A percentile compares a stretch with the other conserved stretches of the same genome.
Evolutionary conservation across 2,888 invertebrate genomes (phyloP).

Genomic region (Xylophagus ater): DNA sequence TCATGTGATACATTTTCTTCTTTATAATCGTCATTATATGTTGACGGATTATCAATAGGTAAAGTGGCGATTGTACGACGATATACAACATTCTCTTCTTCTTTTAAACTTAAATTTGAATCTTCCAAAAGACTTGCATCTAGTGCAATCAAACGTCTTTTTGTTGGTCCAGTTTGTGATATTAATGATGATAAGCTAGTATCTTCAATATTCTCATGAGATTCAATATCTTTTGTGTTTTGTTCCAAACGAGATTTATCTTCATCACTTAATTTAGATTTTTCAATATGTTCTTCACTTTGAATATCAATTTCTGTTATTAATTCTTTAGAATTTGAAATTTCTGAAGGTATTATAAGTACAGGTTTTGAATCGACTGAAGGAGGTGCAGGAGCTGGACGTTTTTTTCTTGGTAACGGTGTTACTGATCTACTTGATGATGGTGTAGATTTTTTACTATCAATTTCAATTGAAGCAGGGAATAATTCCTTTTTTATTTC

Average conservation of each 20-base stretch:
- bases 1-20: constrained; percentile 22
- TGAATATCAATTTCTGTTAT: no score
- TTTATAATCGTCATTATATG: constrained; percentile 14
- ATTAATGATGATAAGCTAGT: no score
- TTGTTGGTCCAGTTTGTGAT: no score
- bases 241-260: constrained; percentile 30
- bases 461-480: constrained; percentile 15
- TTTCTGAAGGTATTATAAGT: no score
- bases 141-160: constrained; percentile 26
- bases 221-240: no score
- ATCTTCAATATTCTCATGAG: no score
- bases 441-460: constrained; percentile 25
- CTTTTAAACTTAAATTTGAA: constrained; percentile 14
- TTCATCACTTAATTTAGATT: constrained; percentile 31
- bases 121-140: constrained; percentile 25
- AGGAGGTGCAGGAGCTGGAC: constrained; percentile 56
- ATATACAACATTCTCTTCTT: constrained; percentile 27
- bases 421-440: constrained; percentile 32
- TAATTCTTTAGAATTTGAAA: no score
- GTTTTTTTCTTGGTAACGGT: constrained; percentile 46
- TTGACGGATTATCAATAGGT: constrained; percentile 22
- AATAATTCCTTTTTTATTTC: constrained; percentile 13
- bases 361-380: constrained; percentile 19
- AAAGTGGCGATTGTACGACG: constrained; percentile 27
- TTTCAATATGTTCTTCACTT: no score